These are phyloP conservation scores for Sclerurus mexicanus DNA, from an alignment of 2,113 vertebrate species.

Conservation along the genomic window DNA sequence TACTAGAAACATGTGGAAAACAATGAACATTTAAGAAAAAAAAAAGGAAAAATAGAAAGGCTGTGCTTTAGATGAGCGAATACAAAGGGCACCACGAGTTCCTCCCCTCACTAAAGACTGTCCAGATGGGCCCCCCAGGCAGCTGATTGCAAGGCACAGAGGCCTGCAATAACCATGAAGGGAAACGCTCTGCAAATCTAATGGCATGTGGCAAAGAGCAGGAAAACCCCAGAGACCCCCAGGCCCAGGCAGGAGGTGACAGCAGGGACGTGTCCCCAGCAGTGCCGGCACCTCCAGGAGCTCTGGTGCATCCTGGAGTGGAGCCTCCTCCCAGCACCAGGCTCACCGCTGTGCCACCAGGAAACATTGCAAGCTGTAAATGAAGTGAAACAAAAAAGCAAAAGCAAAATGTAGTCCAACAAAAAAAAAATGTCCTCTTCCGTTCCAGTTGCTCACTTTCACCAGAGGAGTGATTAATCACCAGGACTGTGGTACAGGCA, in stretches of 20 bases:
- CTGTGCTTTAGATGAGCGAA: not conserved
- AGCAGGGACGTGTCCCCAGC: not conserved
- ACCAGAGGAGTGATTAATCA: conserved; percentile 60
- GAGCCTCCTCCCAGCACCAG: not conserved
- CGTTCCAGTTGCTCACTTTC: conserved; percentile 1
- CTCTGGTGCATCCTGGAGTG: rapidly evolving
- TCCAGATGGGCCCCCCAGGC: not conserved
- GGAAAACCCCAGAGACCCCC: not conserved
- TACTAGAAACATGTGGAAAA: not conserved
- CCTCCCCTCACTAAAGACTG: not conserved
- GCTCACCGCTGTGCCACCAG: not conserved
- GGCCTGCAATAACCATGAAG: rapidly evolving
- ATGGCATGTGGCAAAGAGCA: not conserved
- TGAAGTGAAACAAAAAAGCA: not conserved
- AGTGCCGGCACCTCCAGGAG: not conserved
- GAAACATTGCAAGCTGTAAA: not conserved
- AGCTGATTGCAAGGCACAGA: not conserved
- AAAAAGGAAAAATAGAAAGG: not conserved
- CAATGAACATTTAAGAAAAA: not conserved
- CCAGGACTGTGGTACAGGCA: not conserved
- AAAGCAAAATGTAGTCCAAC: not conserved
- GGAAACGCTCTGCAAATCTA: not conserved
- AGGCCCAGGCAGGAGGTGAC: not conserved
- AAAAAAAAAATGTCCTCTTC: not conserved
- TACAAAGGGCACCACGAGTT: not conserved